Evolutionary conservation across 2,888 invertebrate genomes (phyloP), one percentile per base, ranked within the genome.

Genomic region (Himalopsyche tibetana): DNA sequence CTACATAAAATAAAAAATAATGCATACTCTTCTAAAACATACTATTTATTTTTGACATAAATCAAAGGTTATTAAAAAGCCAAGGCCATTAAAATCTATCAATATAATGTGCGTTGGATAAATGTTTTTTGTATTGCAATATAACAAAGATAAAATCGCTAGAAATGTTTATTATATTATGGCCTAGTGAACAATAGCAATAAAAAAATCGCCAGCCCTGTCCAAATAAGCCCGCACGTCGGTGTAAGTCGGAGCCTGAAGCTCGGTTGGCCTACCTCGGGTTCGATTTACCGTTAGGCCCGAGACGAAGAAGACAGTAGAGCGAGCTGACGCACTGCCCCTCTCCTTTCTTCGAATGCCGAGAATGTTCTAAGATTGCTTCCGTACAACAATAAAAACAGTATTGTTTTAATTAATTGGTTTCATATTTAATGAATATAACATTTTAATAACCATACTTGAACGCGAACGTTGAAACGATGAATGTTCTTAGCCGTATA

Each of bases 261-360:
- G 63, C 63, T 63, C 63, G 63, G 19, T 63, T 63, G 63, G 63
- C 63, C 63, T 63, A 63, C 63, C 63, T 63, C 63, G 63, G 63
- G 63, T 63, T 63, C 63, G 63, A 63, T 63, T 63, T 63, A 63
- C 63, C 63, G 63, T 63, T 63, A n/a, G 63, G 80, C 38, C 40
- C 80, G 80, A 4, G 80, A 80, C 40, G 80, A 42, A 80, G 80
- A 38, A 80, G 80, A 42, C 42, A 80, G 40, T 42, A 15, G n/a
- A 40, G 36, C 19, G 74, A 28, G 74, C 74, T 74, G 74, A 28
- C 74, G 28, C 15, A 36, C 19, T 2, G 28, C 36, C 80, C n/a
- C 80, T 40, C 80, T 80, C 80, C 8, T n/a, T 80, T 80, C 80
- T 38, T n/a, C n/a, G 80, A 74, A 19, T 19, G 74, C 19, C 28